Evolutionary conservation across 1,140 invertebrate species (phyloP).

Genomic region (Steinernema khuongi): DNA sequence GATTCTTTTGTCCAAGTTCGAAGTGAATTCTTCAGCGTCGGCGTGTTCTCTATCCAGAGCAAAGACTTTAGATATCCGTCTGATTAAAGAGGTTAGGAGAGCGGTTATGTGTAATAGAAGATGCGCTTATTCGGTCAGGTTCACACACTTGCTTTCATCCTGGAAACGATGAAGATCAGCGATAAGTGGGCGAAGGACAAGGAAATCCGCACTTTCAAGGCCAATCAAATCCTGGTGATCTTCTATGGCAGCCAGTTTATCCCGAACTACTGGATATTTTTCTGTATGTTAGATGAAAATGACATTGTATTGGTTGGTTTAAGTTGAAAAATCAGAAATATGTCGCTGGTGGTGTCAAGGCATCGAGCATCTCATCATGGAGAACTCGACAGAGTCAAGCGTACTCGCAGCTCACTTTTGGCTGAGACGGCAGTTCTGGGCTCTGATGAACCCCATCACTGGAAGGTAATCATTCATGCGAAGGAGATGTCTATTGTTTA

Average conservation of each 20-base stretch:
- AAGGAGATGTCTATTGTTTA: not conserved
- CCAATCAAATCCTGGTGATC: conserved; percentile 47
- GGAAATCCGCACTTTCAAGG: conserved; percentile 48
- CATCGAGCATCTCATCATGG: conserved; percentile 49
- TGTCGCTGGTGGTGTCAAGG: conserved; percentile 49
- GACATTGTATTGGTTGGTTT: not conserved
- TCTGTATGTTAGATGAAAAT: conserved; percentile 42
- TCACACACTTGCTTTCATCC: conserved; percentile 33
- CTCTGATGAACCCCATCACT: conserved; percentile 37
- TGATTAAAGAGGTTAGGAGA: conserved; percentile 51
- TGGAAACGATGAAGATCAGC: conserved; percentile 49
- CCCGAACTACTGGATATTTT: conserved; percentile 50
- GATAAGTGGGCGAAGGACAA: conserved; percentile 57
- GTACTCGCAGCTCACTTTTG: conserved; percentile 49
- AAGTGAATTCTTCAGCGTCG: not conserved
- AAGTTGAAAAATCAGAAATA: conserved; percentile 30
- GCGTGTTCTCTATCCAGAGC: conserved; percentile 24
- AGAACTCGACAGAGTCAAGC: conserved; percentile 43
- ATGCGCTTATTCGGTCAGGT: conserved; percentile 29
- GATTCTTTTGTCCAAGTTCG: conserved; percentile 46
- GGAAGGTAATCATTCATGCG: conserved; percentile 27
- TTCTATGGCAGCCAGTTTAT: conserved; percentile 49
- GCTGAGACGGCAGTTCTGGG: conserved; percentile 50
- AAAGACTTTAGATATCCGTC: conserved; percentile 38
- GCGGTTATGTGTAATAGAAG: conserved; percentile 36